Evolutionary conservation across 2,888 invertebrate species (phyloP).

Genomic region (Agrotis exclamationis): DNA sequence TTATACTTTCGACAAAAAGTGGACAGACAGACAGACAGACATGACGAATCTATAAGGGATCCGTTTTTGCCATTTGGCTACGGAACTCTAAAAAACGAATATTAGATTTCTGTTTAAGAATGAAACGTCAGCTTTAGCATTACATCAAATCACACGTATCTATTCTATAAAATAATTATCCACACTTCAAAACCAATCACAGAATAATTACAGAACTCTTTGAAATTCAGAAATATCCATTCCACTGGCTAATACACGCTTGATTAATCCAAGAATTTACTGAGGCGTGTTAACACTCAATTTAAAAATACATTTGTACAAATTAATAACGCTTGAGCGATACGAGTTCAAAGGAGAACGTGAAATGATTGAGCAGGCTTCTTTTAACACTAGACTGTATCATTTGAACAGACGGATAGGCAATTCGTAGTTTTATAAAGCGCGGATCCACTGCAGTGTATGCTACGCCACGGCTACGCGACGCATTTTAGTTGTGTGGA

Average conservation of each 20-base stretch:
- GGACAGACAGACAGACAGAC: too few relatives aligned
- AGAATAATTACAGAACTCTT: slow-evolving; percentile 20
- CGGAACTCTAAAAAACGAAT: too few relatives aligned
- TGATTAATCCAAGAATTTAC: slow-evolving; percentile 27
- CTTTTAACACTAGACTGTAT: slow-evolving; percentile 25
- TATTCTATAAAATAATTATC: neutral
- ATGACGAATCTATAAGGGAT: too few relatives aligned
- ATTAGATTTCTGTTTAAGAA: neutral
- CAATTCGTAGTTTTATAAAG: neutral
- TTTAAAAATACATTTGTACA: slow-evolving; percentile 56
- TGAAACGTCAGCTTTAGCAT: too few relatives aligned
- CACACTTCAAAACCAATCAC: neutral
- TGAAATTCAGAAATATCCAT: slow-evolving; percentile 25
- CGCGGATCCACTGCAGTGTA: too few relatives aligned
- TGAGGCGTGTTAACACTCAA: slow-evolving; percentile 38
- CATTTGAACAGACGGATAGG: slow-evolving; percentile 7
- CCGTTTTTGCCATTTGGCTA: too few relatives aligned
- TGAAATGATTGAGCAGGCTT: slow-evolving; percentile 29
- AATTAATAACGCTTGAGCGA: slow-evolving; percentile 27
- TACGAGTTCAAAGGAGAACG: slow-evolving; percentile 32
- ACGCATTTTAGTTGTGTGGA: too few relatives aligned
- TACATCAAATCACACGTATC: neutral
- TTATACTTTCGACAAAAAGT: too few relatives aligned
- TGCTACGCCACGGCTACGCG: too few relatives aligned
- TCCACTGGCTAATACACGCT: slow-evolving; percentile 16